These are phyloP conservation scores for Schizaphis graminum DNA, from an alignment of 2,888 invertebrate species.

Conservation along the genomic window DNA sequence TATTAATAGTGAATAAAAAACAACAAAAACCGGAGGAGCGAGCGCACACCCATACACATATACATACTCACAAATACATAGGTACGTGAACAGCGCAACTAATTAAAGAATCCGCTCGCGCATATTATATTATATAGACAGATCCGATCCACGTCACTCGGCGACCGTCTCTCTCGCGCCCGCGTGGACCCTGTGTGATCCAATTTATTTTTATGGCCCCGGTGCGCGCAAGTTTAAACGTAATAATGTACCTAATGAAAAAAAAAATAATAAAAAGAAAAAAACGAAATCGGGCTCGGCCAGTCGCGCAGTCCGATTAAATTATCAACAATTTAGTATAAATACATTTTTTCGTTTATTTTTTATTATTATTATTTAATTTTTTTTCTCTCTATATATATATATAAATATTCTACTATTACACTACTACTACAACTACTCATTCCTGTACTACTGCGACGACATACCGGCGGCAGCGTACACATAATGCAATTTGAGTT, in stretches of 20 bases:
- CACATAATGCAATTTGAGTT: constrained; percentile 19
- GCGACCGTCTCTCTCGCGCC: constrained; percentile 19
- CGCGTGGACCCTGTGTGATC: constrained; percentile 52
- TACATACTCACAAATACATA: not conserved
- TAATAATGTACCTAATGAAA: not conserved
- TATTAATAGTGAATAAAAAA: constrained; percentile 29
- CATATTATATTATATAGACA: constrained; percentile 3
- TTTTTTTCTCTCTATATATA: not conserved
- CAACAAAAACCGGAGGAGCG: constrained; percentile 28
- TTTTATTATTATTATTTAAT: constrained; percentile 24
- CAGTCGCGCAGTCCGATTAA: constrained; percentile 42
- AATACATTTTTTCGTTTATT: constrained; percentile 41
- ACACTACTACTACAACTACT: not conserved
- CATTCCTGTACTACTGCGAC: not conserved
- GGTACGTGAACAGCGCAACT: constrained; percentile 37
- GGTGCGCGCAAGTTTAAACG: constrained; percentile 34
- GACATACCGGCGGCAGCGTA: not conserved
- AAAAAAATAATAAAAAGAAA: not conserved
- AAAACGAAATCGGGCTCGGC: constrained; percentile 36
- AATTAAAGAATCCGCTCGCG: constrained; percentile 55
- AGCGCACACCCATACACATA: constrained; percentile 22
- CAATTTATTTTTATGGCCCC: constrained; percentile 64
- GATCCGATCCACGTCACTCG: constrained; percentile 34
- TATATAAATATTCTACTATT: not conserved
- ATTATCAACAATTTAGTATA: constrained; percentile 53